Percentiles rank a stretch among this genome's conserved stretches.
Evolutionary conservation across 2,113 vertebrate genomes (phyloP).

Genomic region (Archocentrus centrarchus): DNA sequence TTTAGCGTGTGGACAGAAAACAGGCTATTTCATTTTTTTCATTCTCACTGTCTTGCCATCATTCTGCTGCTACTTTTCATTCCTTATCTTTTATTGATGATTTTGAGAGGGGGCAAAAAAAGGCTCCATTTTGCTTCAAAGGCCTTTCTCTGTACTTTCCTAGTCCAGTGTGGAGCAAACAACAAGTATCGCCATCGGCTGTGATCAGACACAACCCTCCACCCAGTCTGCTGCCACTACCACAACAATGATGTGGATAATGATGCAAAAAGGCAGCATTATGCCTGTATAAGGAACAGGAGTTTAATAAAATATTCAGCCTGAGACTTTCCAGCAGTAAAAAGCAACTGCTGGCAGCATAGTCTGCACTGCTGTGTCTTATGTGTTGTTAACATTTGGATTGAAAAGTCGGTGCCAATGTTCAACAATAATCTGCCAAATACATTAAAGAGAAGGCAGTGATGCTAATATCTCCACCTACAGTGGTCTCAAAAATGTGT

Average conservation of each 20-base stretch:
- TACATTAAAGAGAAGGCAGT: background rate
- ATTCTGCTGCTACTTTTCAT: constrained; percentile 27
- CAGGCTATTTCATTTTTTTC: constrained; percentile 50
- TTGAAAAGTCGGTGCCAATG: background rate
- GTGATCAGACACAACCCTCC: constrained; percentile 3
- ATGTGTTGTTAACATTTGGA: background rate
- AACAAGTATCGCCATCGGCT: constrained; percentile 39
- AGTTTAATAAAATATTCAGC: constrained; percentile 19
- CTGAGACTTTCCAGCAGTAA: constrained; percentile 2
- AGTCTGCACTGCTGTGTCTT: background rate
- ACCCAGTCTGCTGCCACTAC: constrained; percentile 17
- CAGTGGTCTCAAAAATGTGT: constrained; percentile 27
- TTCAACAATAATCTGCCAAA: background rate
- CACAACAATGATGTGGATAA: background rate
- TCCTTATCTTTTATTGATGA: constrained; percentile 72
- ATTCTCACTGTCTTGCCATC: constrained; percentile 33
- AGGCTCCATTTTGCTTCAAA: constrained; percentile 26
- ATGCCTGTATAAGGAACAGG: background rate
- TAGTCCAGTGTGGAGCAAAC: constrained; percentile 19
- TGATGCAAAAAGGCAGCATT: background rate
- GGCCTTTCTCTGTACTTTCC: constrained; percentile 23
- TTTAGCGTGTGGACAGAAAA: constrained; percentile 21
- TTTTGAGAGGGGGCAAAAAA: constrained; percentile 18
- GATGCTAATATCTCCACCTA: constrained; percentile 26
- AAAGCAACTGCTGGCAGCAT: background rate